Conservation (phyloP, 2,888 invertebrate genomes). For the Pyrgus malvae region DNA sequence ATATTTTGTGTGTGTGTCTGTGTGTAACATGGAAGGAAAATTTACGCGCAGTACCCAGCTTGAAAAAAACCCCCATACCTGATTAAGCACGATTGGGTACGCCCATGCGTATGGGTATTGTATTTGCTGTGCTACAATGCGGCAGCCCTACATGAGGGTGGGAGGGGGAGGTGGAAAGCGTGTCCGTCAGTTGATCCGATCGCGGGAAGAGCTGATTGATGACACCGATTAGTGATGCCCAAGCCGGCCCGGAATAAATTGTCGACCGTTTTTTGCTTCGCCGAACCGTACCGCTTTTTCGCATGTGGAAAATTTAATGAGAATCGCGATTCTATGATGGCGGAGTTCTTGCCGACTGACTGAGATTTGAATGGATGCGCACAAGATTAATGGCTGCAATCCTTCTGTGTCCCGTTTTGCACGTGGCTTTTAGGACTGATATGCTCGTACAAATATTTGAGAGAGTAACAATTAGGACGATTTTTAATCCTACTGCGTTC, state of each 20-base stretch:
- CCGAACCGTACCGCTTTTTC: conserved; percentile 58
- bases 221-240: conserved; percentile 80
- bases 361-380: not conserved
- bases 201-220: conserved; percentile 75
- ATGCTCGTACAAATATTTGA: too few relatives aligned
- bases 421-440: too few relatives aligned
- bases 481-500: too few relatives aligned
- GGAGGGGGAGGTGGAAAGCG: conserved; percentile 39
- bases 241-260: conserved; percentile 76
- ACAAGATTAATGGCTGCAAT: not conserved
- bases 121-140: not conserved
- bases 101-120: not conserved
- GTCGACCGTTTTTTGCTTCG: conserved; percentile 73
- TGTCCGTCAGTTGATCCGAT: conserved; percentile 76
- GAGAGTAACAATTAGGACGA: too few relatives aligned
- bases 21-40: too few relatives aligned
- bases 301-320: conserved; percentile 45
- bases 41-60: too few relatives aligned
- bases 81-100: too few relatives aligned
- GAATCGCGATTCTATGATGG: conserved; percentile 28
- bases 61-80: too few relatives aligned
- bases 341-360: conserved; percentile 5
- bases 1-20: too few relatives aligned
- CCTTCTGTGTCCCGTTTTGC: too few relatives aligned
- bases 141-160: conserved; percentile 33